Base-by-base conservation (phyloP, 2,888 invertebrate genomes). In the Aethes cnicana region DNA sequence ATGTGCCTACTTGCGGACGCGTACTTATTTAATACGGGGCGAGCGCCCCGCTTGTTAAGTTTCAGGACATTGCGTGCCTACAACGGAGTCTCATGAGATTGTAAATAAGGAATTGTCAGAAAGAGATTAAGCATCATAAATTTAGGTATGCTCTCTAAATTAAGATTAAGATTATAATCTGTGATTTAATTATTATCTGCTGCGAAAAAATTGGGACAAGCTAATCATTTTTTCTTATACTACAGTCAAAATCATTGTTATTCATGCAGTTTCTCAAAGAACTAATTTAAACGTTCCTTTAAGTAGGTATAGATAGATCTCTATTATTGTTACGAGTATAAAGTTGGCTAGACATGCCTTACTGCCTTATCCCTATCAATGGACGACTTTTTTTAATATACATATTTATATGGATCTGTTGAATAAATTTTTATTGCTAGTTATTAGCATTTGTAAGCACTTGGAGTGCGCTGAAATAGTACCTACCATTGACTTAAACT, bases 161-260 rank as follows among this genome's bases (percentile, higher is more conserved):
- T 86, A 84, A 84, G 81, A 68, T 80, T 52, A 52, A 52, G 52
- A 52, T 52, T 52, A 78, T 72, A 79, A 84, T 79, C 88, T 88
- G 88, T 88, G 88, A 88, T 88, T 79, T 79, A 86, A 76, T 52
- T 52, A 86, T 86, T 88, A 87, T 86, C 86, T 87, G 72, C 81
- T 81, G 79, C 76, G 72, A 74, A 64, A 58, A 66, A 65, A 72
- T 77, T 76, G 66, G 69, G 66, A 70, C 69, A 65, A 66, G 63
- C 62, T 48, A 33, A 53, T 42, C 47, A 56, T 56, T 57, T 58
- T 60, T 59, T 58, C 68, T 59, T 61, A 64, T 46, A 55, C 52
- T 47, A 54, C 42, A 47, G 47, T 55, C 39, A 48, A 41, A 36
- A 56, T 53, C 56, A 57, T 55, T 59, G 52, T 62, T 59, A 44